Base-by-base conservation (phyloP, 2,888 invertebrate genomes). In the Papilio demoleus region DNA sequence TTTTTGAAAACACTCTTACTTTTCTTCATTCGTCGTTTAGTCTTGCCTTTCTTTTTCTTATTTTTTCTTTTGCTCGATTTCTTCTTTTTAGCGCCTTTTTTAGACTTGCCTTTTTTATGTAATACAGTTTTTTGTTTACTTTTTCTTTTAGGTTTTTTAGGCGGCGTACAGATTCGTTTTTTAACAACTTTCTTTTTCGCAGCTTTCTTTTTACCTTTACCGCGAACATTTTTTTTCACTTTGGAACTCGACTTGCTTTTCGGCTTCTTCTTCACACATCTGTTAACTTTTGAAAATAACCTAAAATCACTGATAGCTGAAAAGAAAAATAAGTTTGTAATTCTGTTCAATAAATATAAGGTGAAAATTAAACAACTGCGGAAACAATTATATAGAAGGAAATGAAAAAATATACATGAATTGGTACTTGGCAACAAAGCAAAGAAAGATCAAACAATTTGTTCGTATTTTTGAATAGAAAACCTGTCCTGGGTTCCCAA, bases 121-220 rank as follows among this genome's bases (percentile, higher is more conserved):
- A 60, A 24, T 40, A 40, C 17, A 60, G 24, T 17, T 65, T 31
- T 17, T 40, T 40, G 38, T 56, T 14, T 56, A 19, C 14, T 19
- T 53, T 62, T 56, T 42, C 22, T 42, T 14, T 50, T 47, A 50
- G 24, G n/a, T 45, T 27, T n/a, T 17, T 50, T 47, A 38, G 36
- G 5, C 50, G 12, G 47, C 6, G 24, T 50, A 19, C 4, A 4
- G 12, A 38, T 50, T 34, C 31, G 31, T 27, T 40, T 61, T 24
- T 22, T 61, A n/a, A 14, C 22, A 40, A 53, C 22, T 53, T 56
- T 40, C 14, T 62, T 67, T n/a, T 61, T 67, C 34, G 24, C 53
- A 53, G 8, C 27, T 53, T 53, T 53, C 27, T 45, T 72, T 59
- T 71, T 71, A 31, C 84, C 72, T 27, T 58, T 53, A 59, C 76